These are phyloP conservation scores for Desoria tigrina DNA, from an alignment of 2,888 invertebrate genomes.

Conservation along the genomic window DNA sequence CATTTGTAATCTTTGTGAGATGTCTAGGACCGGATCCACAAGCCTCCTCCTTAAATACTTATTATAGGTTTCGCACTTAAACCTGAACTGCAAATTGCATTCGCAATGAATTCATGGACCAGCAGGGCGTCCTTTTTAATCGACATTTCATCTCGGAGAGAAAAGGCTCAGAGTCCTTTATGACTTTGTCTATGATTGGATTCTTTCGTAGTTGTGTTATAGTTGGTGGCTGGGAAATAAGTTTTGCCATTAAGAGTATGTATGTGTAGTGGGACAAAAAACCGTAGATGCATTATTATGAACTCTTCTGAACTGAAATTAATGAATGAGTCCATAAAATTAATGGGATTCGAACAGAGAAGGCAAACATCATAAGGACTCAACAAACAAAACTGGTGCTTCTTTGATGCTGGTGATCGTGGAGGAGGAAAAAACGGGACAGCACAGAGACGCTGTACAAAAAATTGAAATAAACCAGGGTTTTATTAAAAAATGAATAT, in stretches of 20 bases:
- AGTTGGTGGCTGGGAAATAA: too few species aligned
- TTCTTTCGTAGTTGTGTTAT: too few species aligned
- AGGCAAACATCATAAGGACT: constrained; percentile 14
- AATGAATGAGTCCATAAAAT: constrained; percentile 18
- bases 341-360: constrained; percentile 6
- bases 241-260: too few species aligned
- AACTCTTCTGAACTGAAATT: constrained; percentile 13
- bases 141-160: constrained; percentile 7
- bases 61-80: too few species aligned
- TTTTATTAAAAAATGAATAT: too few species aligned
- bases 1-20: too few species aligned
- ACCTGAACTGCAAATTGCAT: background rate
- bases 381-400: constrained; percentile 10
- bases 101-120: background rate
- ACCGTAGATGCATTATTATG: background rate
- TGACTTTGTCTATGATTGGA: too few species aligned
- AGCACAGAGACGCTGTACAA: too few species aligned
- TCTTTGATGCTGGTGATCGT: background rate
- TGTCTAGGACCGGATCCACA: too few species aligned
- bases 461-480: too few species aligned
- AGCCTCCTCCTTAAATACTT: too few species aligned
- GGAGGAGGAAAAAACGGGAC: background rate
- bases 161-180: background rate
- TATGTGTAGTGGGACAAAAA: too few species aligned
- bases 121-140: constrained; percentile 5